A percentile compares a stretch with the other conserved stretches of the same genome.
phyloP scores from a whole-genome alignment of 2,113 vertebrate genomes.

The Romanogobio albipinnatus region DNA sequence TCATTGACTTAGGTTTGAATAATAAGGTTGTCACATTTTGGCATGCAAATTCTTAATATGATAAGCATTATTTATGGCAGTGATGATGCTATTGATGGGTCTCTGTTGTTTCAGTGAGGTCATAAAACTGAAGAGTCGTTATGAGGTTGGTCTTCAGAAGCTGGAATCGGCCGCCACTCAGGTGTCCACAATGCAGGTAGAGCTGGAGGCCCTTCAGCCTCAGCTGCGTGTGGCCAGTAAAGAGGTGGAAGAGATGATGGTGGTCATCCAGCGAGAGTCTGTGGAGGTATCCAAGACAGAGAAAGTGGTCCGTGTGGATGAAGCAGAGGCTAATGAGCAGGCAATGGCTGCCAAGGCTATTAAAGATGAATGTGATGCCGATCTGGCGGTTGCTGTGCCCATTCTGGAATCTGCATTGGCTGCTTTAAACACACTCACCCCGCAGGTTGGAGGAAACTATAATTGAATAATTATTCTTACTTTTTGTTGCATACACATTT shows the following conservation, averaged over 20 bases:
- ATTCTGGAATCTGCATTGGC: constrained; percentile 83
- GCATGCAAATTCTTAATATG: neutral
- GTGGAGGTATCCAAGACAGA: constrained; percentile 86
- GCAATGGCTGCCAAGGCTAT: constrained; percentile 89
- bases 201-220: constrained; percentile 88
- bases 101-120: constrained; percentile 75
- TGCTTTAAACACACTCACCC: constrained; percentile 85
- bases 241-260: constrained; percentile 87
- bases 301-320: constrained; percentile 86
- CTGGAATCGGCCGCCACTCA: constrained; percentile 84
- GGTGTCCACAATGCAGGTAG: constrained; percentile 84
- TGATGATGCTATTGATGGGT: neutral
- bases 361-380: constrained; percentile 90
- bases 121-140: constrained; percentile 84
- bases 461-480: neutral
- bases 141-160: constrained; percentile 89
- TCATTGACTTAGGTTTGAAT: neutral
- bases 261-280: constrained; percentile 85
- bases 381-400: constrained; percentile 85
- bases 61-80: neutral
- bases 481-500: neutral
- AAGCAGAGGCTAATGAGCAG: constrained; percentile 84
- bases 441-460: constrained; percentile 72
- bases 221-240: constrained; percentile 84
- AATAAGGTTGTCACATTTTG: constrained; percentile 20